These are phyloP conservation scores for Callosobruchus maculatus DNA, from an alignment of 2,888 invertebrate genomes.

Conservation along the genomic window DNA sequence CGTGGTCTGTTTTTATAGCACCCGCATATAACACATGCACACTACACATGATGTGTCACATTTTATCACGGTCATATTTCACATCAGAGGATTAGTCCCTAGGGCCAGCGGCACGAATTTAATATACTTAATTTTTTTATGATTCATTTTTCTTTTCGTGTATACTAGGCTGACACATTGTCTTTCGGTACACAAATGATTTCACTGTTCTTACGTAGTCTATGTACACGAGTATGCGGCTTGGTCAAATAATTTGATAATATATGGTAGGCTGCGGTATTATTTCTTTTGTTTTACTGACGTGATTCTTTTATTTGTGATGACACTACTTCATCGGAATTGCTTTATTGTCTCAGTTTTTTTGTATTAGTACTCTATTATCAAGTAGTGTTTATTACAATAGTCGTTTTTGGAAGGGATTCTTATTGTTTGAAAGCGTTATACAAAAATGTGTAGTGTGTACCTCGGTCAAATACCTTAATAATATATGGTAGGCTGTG, in stretches of 20 bases:
- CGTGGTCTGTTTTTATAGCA: background rate
- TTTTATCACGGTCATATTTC: background rate
- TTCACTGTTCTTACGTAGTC: too few species aligned
- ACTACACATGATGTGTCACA: background rate
- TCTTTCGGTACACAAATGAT: background rate
- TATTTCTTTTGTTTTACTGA: background rate
- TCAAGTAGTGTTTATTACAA: too few species aligned
- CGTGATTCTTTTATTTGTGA: background rate
- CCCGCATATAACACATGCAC: background rate
- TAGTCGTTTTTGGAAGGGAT: too few species aligned
- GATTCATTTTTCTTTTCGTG: background rate
- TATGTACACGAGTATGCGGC: background rate
- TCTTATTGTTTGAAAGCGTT: too few species aligned
- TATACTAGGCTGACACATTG: background rate
- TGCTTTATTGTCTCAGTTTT: background rate
- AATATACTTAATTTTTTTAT: background rate
- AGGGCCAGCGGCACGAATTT: background rate
- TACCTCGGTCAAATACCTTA: too few species aligned
- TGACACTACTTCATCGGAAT: background rate
- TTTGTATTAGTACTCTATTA: background rate
- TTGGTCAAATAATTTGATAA: background rate
- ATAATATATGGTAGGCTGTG: too few species aligned
- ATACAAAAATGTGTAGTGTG: too few species aligned
- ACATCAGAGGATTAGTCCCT: background rate
- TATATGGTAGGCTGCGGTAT: background rate